These are phyloP conservation scores for Thera britannica DNA, from an alignment of 2,888 invertebrate genomes.

Conservation along the genomic window DNA sequence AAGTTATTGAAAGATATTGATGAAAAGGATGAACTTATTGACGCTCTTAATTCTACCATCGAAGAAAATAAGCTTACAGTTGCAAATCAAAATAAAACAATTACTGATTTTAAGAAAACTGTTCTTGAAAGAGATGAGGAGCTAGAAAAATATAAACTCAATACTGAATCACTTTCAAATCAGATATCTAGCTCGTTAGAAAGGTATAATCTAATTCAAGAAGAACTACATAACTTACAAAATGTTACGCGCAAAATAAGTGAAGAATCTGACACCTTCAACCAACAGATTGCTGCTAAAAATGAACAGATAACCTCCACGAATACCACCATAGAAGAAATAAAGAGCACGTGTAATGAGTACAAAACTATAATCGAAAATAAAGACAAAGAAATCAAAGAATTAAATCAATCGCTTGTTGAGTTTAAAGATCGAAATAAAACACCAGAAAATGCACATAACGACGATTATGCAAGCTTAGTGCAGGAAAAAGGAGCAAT, in stretches of 20 bases:
- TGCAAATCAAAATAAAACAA: conserved; percentile 50
- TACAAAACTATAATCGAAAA: conserved; percentile 52
- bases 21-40: conserved; percentile 72
- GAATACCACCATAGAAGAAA: conserved; percentile 49
- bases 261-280: conserved; percentile 56
- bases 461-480: conserved; percentile 63
- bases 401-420: conserved; percentile 65
- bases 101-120: conserved; percentile 57
- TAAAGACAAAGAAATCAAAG: conserved; percentile 73
- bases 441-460: conserved; percentile 55
- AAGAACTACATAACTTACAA: conserved; percentile 59
- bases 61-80: conserved; percentile 54
- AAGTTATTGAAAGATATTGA: conserved; percentile 66
- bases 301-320: conserved; percentile 58
- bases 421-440: conserved; percentile 67
- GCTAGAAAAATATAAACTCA: conserved; percentile 58
- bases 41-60: conserved; percentile 59
- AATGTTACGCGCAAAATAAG: conserved; percentile 62
- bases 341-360: conserved; percentile 32
- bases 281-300: conserved; percentile 61
- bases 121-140: conserved; percentile 60
- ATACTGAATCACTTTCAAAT: conserved; percentile 49
- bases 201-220: conserved; percentile 51
- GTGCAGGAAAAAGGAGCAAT: conserved; percentile 61
- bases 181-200: conserved; percentile 39